Percentiles rank a stretch among this genome's conserved stretches.
These are phyloP conservation scores for Otocyon megalotis DNA, from an alignment of 2,113 vertebrate genomes.

Conservation along the genomic window DNA sequence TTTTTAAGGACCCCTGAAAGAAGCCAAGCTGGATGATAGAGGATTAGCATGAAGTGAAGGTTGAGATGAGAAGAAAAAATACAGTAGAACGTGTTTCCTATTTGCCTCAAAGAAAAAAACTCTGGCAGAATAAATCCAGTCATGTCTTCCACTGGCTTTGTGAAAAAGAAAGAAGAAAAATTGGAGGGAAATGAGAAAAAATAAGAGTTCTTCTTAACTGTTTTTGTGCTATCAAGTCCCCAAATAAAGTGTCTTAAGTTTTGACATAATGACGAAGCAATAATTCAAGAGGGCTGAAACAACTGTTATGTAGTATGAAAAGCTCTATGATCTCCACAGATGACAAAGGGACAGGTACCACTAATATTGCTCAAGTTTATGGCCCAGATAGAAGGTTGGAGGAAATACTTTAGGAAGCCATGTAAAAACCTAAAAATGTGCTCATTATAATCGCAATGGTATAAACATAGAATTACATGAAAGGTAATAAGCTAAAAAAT, in stretches of 20 bases:
- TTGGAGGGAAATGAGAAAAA: background rate
- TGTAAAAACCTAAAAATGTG: background rate
- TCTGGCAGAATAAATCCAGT: background rate
- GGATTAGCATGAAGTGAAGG: background rate
- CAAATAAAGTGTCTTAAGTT: constrained; percentile 9
- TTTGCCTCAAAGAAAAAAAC: background rate
- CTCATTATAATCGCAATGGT: background rate
- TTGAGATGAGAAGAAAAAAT: constrained; percentile 6
- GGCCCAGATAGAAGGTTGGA: background rate
- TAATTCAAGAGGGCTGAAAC: background rate
- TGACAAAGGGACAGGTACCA: background rate
- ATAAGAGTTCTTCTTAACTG: background rate
- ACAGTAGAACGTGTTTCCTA: background rate
- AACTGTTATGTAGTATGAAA: background rate
- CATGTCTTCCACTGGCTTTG: background rate
- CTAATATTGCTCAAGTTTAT: background rate
- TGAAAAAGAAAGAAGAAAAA: background rate
- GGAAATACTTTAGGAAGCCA: background rate
- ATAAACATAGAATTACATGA: background rate
- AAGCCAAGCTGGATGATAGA: background rate
- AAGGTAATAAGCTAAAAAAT: background rate
- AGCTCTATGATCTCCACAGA: background rate
- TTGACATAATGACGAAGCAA: background rate
- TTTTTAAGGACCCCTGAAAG: background rate
- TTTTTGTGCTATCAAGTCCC: background rate